These are phyloP conservation scores for Spicauda simplicius DNA, from an alignment of 2,888 invertebrate species.

Conservation along the genomic window DNA sequence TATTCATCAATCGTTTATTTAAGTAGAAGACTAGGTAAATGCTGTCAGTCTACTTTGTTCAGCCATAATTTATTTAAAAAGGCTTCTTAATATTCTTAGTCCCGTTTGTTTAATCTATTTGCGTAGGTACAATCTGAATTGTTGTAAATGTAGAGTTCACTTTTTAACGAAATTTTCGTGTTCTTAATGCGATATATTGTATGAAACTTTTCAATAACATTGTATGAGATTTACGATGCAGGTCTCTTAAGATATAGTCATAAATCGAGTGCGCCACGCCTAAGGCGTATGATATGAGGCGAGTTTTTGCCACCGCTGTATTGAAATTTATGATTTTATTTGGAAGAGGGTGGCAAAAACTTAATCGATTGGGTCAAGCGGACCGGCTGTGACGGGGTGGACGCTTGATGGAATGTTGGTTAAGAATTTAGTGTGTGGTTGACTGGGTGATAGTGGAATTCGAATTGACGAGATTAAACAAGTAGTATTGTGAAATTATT, in stretches of 20 bases:
- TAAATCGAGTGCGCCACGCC: slow-evolving; percentile 69
- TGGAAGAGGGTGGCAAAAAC: slow-evolving; percentile 73
- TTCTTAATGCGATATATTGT: slow-evolving; percentile 13
- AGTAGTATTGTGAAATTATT: too few relatives aligned
- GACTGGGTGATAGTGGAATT: too few relatives aligned
- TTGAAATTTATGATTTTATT: slow-evolving; percentile 79
- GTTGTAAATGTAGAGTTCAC: neutral
- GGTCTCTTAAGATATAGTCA: slow-evolving; percentile 67
- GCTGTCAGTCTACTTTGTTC: too few relatives aligned
- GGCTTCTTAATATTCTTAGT: too few relatives aligned
- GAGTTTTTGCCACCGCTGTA: slow-evolving; percentile 69
- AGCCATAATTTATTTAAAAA: too few relatives aligned
- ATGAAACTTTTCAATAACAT: slow-evolving; percentile 37
- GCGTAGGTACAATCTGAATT: neutral
- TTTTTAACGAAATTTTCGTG: slow-evolving; percentile 2
- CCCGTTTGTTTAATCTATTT: too few relatives aligned
- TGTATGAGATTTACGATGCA: slow-evolving; percentile 43
- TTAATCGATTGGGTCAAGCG: slow-evolving; percentile 64
- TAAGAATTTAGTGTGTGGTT: slow-evolving; percentile 37
- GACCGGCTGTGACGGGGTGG: slow-evolving; percentile 42
- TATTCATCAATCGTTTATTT: too few relatives aligned
- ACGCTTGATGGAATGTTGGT: slow-evolving; percentile 11
- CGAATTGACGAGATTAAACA: too few relatives aligned
- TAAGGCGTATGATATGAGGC: slow-evolving; percentile 52
- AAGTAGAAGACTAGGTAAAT: too few relatives aligned